Conservation (phyloP, 2,888 invertebrate species). For the Sclerodermus sp. region DNA sequence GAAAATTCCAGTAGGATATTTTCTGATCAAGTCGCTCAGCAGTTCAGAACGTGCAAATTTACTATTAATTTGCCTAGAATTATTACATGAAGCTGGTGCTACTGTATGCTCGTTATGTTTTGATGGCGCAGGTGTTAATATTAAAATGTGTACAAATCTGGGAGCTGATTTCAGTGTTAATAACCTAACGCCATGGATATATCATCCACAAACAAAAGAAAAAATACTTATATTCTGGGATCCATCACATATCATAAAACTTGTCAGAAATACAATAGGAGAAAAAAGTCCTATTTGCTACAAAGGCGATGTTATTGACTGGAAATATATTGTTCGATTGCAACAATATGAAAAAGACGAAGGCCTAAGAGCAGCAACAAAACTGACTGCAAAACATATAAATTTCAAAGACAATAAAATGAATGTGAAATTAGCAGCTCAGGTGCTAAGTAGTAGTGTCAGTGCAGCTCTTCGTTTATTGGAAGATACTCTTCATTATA, state of each 20-base stretch:
- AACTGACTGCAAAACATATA: conserved; percentile 21
- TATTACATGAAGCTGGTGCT: background rate
- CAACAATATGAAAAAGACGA: conserved; percentile 25
- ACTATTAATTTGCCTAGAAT: background rate
- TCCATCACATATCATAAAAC: conserved; percentile 16
- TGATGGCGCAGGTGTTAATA: background rate
- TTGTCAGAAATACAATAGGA: conserved; percentile 26
- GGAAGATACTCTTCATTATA: background rate
- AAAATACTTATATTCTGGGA: conserved; percentile 10
- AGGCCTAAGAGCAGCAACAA: conserved; percentile 24
- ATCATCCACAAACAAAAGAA: conserved; percentile 7
- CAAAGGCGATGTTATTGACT: conserved; percentile 19
- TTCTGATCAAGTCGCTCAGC: background rate
- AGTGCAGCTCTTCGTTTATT: conserved; percentile 13
- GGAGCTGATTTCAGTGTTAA: background rate
- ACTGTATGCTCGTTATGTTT: background rate
- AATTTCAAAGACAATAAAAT: conserved; percentile 4
- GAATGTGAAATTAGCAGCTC: conserved; percentile 4
- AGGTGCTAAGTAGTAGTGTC: conserved; percentile 10
- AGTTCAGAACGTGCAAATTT: background rate
- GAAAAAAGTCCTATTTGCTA: background rate
- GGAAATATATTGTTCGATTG: conserved; percentile 22
- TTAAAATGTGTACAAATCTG: background rate
- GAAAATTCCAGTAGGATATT: background rate
- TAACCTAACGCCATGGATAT: background rate